Conservation (phyloP, 2,797 vertebrate species). For the Telmatherina bonti region DNA sequence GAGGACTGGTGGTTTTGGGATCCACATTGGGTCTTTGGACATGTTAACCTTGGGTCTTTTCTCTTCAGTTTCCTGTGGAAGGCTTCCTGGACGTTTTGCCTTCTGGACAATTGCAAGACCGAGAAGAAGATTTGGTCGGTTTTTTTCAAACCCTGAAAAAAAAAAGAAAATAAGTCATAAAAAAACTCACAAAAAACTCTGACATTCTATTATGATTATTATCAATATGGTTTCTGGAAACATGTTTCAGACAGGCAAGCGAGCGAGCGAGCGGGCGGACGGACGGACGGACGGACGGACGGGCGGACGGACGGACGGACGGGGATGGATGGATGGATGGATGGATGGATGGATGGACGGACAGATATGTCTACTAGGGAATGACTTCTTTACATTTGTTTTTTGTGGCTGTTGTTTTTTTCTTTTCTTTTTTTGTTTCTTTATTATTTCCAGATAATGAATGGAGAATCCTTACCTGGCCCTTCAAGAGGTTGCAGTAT, state of each 20-base stretch:
- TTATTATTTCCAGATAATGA: neutral
- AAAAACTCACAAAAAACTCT: neutral
- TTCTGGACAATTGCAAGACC: constrained; percentile 95
- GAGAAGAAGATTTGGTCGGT: constrained; percentile 93
- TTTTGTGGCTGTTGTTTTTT: too few species aligned
- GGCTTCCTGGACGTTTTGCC: constrained; percentile 83
- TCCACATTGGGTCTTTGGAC: constrained; percentile 81
- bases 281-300: too few species aligned
- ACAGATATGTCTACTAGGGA: too few species aligned
- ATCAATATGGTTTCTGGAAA: neutral
- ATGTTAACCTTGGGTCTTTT: constrained; percentile 85
- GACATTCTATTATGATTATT: neutral
- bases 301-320: too few species aligned
- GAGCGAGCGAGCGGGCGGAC: too few species aligned
- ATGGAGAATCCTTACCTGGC: constrained; percentile 87
- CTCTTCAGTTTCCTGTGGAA: constrained; percentile 84
- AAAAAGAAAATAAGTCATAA: neutral
- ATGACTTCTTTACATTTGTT: too few species aligned
- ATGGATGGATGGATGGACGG: too few species aligned
- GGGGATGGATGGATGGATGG: too few species aligned
- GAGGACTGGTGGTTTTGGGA: constrained; percentile 70
- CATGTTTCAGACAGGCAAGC: too few species aligned
- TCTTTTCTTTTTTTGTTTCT: too few species aligned
- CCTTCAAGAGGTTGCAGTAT: constrained; percentile 95
- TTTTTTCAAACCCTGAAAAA: constrained; percentile 90